A percentile compares a stretch with the other conserved stretches of the same genome.
phyloP scores from a whole-genome alignment of 1,140 invertebrate species.

The Archivesica marissinica region DNA sequence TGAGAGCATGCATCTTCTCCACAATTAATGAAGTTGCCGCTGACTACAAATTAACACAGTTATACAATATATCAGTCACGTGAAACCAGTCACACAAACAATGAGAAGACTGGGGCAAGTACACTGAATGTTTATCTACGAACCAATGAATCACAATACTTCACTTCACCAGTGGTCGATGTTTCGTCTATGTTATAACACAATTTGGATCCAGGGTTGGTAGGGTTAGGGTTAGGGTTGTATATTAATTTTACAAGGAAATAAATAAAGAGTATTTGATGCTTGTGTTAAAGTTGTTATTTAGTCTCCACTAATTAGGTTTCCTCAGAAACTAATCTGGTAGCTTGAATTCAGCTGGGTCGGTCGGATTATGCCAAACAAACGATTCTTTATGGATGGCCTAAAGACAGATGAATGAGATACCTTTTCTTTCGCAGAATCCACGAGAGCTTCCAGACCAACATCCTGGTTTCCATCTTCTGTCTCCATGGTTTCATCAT shows the following conservation, averaged over 20 bases:
- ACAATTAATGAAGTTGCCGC: too few species aligned
- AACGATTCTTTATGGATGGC: too few species aligned
- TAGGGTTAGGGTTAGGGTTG: not conserved
- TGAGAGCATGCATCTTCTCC: too few species aligned
- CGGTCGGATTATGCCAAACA: too few species aligned
- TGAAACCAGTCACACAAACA: slow-evolving; percentile 28
- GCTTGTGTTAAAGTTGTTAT: too few species aligned
- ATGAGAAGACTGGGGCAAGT: slow-evolving; percentile 20
- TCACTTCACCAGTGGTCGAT: slow-evolving; percentile 8
- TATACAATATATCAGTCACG: not conserved
- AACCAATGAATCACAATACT: slow-evolving; percentile 5
- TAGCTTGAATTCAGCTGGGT: too few species aligned
- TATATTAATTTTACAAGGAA: not conserved
- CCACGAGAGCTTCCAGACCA: slow-evolving; percentile 79
- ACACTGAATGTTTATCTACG: slow-evolving; percentile 10
- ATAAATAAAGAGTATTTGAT: not conserved
- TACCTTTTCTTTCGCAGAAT: slow-evolving; percentile 85
- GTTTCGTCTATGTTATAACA: not conserved
- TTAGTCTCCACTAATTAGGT: too few species aligned
- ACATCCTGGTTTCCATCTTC: slow-evolving; percentile 81
- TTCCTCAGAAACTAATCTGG: not conserved
- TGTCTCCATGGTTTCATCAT: slow-evolving; percentile 78
- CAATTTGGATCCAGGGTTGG: not conserved
- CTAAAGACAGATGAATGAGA: too few species aligned
- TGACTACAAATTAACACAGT: too few species aligned